Base-by-base conservation (phyloP, 2,888 invertebrate species). In the Torymus aiolomorphi region DNA sequence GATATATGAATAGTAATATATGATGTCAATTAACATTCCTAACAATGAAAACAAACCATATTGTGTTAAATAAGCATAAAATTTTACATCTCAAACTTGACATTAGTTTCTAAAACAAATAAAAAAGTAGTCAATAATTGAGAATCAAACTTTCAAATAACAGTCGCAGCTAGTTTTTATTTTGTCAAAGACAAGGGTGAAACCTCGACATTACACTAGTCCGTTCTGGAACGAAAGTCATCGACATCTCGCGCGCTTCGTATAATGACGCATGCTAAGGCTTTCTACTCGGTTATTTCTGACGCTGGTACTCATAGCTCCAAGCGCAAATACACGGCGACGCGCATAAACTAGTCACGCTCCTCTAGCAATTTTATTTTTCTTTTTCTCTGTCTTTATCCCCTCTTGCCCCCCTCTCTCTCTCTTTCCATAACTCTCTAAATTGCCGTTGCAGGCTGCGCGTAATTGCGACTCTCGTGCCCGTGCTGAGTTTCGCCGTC, bases 361-460 rank as follows among this genome's bases (percentile, higher is more conserved):
- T 69, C 56, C 12, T 54, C 24, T 56, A 5, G 24, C 31, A 51
- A 42, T 42, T 42, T 8, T 42, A 42, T 42, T 18, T 76, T 20
- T 49, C 14, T 51, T 51, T 57, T 31, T 2, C 31, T 51, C 20
- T 56, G n/a, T n/a, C n/a, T n/a, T n/a, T n/a, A n/a, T n/a, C n/a
- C n/a, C n/a, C n/a, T n/a, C n/a, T n/a, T n/a, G n/a, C 70, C 13
- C 13, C 54, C 8, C 57, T 42, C 61, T 71, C 10, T 51, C n/a
- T 71, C 18, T 57, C 31, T 16, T 14, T 52, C 16, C 12, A 67
- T 66, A 51, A 18, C 54, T 12, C 14, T 69, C 52, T 56, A 59
- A 75, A 77, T 77, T n/a, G 56, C 52, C 78, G 72, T 81, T 81
- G n/a, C 85, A 86, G 86, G 54, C 66, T 85, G 69, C 82, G 81